Conservation (phyloP, 2,113 vertebrate genomes). For the Anhinga rufa region DNA sequence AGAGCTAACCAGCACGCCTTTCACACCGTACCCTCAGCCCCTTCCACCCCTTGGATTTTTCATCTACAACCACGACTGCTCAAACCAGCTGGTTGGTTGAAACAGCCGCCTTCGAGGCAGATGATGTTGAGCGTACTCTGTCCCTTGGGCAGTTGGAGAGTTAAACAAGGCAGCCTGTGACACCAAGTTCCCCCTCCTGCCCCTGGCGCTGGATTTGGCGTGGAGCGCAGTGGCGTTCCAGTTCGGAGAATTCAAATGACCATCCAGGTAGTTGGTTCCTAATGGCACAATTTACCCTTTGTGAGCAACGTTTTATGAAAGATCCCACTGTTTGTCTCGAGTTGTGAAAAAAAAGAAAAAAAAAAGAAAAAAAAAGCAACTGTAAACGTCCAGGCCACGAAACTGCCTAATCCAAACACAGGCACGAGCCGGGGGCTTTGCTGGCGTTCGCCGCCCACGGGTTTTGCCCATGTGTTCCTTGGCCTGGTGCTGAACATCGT, state of each 20-base stretch:
- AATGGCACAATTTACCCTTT: slow-evolving; percentile 64
- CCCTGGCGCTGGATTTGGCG: background rate
- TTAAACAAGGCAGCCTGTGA: background rate
- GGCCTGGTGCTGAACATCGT: background rate
- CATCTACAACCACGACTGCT: background rate
- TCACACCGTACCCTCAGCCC: background rate
- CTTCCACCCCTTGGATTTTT: background rate
- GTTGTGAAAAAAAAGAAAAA: background rate
- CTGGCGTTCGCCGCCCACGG: background rate
- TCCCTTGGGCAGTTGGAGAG: background rate
- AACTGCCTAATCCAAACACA: slow-evolving; percentile 33
- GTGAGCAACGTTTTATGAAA: slow-evolving; percentile 46
- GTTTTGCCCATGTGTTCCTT: slow-evolving; percentile 14
- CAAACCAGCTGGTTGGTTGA: background rate
- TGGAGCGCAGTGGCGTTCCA: background rate
- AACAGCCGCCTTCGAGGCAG: background rate
- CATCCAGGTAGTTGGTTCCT: slow-evolving; percentile 36
- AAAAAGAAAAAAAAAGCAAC: background rate
- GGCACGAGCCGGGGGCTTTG: slow-evolving; percentile 43
- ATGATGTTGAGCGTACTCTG: background rate
- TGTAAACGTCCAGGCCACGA: slow-evolving; percentile 33
- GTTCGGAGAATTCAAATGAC: slow-evolving; percentile 16
- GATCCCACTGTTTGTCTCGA: slow-evolving; percentile 48
- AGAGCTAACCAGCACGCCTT: background rate
- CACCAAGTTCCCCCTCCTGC: background rate